Conservation (phyloP, 2,888 invertebrate genomes). For the Oxyteleia sp. region DNA sequence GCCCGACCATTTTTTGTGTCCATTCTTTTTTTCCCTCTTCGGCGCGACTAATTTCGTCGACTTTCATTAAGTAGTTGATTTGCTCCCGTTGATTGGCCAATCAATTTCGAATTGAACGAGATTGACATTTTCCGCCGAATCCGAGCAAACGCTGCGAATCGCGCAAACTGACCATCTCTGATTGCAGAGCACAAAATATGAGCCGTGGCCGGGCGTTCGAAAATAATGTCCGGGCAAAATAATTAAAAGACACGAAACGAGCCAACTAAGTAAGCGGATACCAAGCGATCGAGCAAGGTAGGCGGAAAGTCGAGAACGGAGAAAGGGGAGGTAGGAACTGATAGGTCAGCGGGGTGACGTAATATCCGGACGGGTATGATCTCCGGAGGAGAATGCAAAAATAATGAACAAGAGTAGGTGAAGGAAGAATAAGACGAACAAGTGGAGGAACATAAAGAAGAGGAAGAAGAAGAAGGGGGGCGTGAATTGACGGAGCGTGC, state of each 20-base stretch:
- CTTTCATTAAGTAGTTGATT: conserved; percentile 40
- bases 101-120: conserved; percentile 48
- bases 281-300: conserved; percentile 21
- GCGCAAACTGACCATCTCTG: too few species aligned
- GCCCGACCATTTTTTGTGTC: too few species aligned
- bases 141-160: conserved; percentile 13
- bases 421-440: conserved; percentile 51
- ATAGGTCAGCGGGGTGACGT: conserved; percentile 81
- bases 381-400: conserved; percentile 58
- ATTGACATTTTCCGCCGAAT: conserved; percentile 53
- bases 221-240: conserved; percentile 21
- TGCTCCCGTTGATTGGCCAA: conserved; percentile 31
- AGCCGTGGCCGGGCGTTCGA: too few species aligned
- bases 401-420: conserved; percentile 63
- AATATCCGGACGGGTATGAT: conserved; percentile 83
- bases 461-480: conserved; percentile 66
- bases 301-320: conserved; percentile 52
- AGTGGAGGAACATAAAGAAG: too few species aligned
- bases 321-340: conserved; percentile 49
- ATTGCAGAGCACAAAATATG: too few species aligned
- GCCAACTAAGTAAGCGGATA: conserved; percentile 36
- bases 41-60: conserved; percentile 32
- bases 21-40: neutral
- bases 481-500: conserved; percentile 81
- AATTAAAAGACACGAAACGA: conserved; percentile 16